A percentile compares a stretch with the other conserved stretches of the same genome.
Evolutionary conservation across 2,888 invertebrate genomes (phyloP).

Genomic region (Nudaria mundana): DNA sequence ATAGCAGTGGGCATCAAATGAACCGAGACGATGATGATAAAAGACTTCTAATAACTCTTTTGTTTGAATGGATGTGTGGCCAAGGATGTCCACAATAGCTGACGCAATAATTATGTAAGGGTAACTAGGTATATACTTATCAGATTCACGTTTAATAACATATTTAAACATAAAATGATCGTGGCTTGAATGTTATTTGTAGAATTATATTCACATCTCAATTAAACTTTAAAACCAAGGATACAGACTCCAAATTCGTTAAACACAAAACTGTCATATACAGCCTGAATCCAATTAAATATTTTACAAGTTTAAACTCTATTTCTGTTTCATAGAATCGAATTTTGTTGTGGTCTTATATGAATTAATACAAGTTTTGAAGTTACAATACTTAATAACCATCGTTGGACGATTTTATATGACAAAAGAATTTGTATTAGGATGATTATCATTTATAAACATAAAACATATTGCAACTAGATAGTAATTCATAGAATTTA

Average conservation of each 20-base stretch:
- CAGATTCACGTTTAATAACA: constrained; percentile 16
- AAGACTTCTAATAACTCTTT: too few species aligned
- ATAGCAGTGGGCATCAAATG: too few species aligned
- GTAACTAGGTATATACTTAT: not conserved
- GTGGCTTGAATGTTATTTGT: constrained; percentile 1
- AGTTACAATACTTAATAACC: constrained; percentile 33
- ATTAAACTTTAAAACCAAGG: accelerated
- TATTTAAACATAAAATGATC: constrained; percentile 31
- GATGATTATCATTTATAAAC: constrained; percentile 23
- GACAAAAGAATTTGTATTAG: constrained; percentile 18
- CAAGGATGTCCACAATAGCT: not conserved
- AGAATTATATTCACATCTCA: not conserved
- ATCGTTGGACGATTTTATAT: constrained; percentile 28
- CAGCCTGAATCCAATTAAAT: not conserved
- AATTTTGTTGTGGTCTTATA: constrained; percentile 9
- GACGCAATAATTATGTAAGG: too few species aligned
- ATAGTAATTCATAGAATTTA: constrained; percentile 1
- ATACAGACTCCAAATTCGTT: not conserved
- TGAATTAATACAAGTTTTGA: constrained; percentile 28
- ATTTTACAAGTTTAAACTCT: constrained; percentile 1
- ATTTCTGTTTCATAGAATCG: constrained; percentile 19
- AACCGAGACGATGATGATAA: too few species aligned
- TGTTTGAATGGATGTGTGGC: not conserved
- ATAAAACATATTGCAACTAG: constrained; percentile 5
- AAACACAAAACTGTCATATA: not conserved